Evolutionary conservation across 2,113 vertebrate genomes (phyloP).

Genomic region (Halcyon malimbica): DNA sequence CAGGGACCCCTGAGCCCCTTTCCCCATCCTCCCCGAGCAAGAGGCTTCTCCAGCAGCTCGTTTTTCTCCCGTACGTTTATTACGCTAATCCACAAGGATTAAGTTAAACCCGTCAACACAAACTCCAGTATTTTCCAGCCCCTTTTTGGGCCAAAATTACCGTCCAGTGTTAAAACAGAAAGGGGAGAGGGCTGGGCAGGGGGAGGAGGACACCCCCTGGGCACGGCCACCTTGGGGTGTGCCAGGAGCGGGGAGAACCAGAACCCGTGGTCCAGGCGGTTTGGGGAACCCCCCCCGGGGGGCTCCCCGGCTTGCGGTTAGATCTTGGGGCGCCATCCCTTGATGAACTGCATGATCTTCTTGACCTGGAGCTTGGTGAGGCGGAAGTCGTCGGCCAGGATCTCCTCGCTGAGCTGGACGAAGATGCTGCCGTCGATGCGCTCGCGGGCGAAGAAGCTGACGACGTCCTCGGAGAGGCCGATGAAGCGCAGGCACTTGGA

Average conservation of each 20-base stretch:
- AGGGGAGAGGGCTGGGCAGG: background rate
- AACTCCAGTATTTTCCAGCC: constrained; percentile 40
- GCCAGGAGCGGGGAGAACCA: background rate
- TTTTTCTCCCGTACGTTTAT: constrained; percentile 69
- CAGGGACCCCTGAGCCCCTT: background rate
- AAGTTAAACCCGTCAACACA: constrained; percentile 57
- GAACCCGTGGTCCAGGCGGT: rapidly evolving
- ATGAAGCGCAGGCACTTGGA: constrained; percentile 95
- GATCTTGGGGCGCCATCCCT: constrained; percentile 98
- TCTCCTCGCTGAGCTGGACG: constrained; percentile 96
- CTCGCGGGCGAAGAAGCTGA: constrained; percentile 90
- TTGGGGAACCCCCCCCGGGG: background rate
- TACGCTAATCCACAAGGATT: constrained; percentile 76
- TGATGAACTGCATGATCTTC: constrained; percentile 99
- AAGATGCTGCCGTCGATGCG: constrained; percentile 96
- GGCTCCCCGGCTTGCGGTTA: background rate
- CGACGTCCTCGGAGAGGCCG: constrained; percentile 91
- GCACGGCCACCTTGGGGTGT: rapidly evolving
- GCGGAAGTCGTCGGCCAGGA: constrained; percentile 94
- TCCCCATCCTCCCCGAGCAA: background rate
- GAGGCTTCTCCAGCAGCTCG: rapidly evolving
- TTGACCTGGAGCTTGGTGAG: constrained; percentile 97
- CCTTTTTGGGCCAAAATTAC: constrained; percentile 33
- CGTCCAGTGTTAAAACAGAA: constrained; percentile 60
- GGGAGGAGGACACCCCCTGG: background rate